phyloP scores from a whole-genome alignment of 2,797 vertebrate genomes.

The Allobates femoralis region DNA sequence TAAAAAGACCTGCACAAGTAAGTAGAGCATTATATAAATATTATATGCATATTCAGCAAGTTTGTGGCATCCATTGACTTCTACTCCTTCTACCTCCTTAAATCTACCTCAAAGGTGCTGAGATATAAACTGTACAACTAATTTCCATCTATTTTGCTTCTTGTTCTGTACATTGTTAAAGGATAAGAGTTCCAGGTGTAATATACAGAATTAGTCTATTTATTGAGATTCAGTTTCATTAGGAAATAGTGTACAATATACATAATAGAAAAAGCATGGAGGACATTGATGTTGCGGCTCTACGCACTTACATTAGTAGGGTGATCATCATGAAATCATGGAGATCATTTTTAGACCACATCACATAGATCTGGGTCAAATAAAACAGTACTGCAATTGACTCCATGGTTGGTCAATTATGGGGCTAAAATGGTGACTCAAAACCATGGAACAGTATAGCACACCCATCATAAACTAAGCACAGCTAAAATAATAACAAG shows the following conservation, averaged over 20 bases:
- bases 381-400: background rate
- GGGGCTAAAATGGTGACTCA: background rate
- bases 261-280: background rate
- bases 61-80: background rate
- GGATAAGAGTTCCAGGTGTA: background rate
- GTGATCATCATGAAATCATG: background rate
- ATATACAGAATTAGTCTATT: background rate
- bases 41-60: background rate
- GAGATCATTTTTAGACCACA: background rate
- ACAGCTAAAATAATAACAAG: background rate
- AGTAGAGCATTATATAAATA: conserved; percentile 63
- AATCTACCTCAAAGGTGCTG: background rate
- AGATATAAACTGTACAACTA: background rate
- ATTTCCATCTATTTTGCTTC: background rate
- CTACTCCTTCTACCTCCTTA: background rate
- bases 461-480: background rate
- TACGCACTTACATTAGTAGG: background rate
- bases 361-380: background rate
- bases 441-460: background rate
- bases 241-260: background rate
- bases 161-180: background rate
- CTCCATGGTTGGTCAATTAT: background rate
- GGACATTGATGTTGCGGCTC: background rate
- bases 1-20: conserved; percentile 85
- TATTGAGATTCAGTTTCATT: background rate